These are phyloP conservation scores for Drepana arcuata DNA, from an alignment of 1,140 invertebrate species.

Conservation along the genomic window DNA sequence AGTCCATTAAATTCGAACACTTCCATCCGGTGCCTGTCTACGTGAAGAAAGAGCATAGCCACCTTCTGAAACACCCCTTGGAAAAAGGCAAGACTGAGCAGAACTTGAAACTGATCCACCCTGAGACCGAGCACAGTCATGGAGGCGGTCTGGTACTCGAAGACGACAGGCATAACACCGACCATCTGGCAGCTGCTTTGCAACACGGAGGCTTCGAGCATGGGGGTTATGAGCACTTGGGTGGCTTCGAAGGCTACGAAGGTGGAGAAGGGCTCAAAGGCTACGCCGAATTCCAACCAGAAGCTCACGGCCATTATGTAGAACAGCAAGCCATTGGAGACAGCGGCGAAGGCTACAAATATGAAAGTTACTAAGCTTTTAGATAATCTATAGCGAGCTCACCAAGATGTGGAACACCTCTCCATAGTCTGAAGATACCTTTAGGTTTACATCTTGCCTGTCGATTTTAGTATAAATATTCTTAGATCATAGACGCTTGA, in stretches of 20 bases:
- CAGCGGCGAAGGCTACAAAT: constrained; percentile 50
- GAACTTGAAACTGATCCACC: constrained; percentile 73
- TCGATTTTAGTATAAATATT: constrained; percentile 29
- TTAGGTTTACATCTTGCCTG: constrained; percentile 51
- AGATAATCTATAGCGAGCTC: constrained; percentile 24
- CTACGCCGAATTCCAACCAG: constrained; percentile 39
- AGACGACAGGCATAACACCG: constrained; percentile 71
- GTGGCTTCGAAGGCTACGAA: constrained; percentile 40
- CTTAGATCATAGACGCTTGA: constrained; percentile 21
- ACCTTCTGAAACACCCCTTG: constrained; percentile 74
- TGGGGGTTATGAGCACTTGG: constrained; percentile 34
- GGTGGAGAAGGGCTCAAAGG: constrained; percentile 49
- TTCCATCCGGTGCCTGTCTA: constrained; percentile 77
- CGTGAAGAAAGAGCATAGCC: constrained; percentile 76
- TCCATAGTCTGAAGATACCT: constrained; percentile 31
- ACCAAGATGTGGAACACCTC: constrained; percentile 19
- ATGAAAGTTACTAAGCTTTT: constrained; percentile 50
- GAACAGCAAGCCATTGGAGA: constrained; percentile 39
- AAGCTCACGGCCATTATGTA: constrained; percentile 40
- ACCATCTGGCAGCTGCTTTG: constrained; percentile 58
- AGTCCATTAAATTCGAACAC: constrained; percentile 77
- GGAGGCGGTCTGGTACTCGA: constrained; percentile 73
- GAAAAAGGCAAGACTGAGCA: constrained; percentile 75
- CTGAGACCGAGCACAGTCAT: constrained; percentile 72
- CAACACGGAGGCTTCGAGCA: constrained; percentile 40